phyloP scores from a whole-genome alignment of 1,140 invertebrate species.

The Drosophila equinoxialis region DNA sequence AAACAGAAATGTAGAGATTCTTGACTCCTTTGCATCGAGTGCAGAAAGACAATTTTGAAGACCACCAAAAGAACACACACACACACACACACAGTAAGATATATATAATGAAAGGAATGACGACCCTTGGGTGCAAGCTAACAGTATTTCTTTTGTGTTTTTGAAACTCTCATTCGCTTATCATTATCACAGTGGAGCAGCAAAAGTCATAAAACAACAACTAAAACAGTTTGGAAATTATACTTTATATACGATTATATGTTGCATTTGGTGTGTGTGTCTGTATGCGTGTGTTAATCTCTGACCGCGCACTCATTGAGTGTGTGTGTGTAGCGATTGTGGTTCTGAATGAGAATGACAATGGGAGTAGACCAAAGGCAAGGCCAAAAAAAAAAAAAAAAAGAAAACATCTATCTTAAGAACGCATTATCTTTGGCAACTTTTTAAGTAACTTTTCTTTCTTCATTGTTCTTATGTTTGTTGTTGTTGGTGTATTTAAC shows the following conservation, averaged over 20 bases:
- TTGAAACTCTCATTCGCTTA: slow-evolving; percentile 40
- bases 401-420: slow-evolving; percentile 62
- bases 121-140: slow-evolving; percentile 59
- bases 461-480: neutral
- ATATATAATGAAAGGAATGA: slow-evolving; percentile 43
- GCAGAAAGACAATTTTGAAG: slow-evolving; percentile 14
- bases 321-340: neutral
- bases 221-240: slow-evolving; percentile 60
- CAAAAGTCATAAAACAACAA: slow-evolving; percentile 67
- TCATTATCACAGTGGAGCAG: slow-evolving; percentile 65
- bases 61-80: slow-evolving; percentile 3
- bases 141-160: slow-evolving; percentile 37
- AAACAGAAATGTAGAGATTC: slow-evolving; percentile 13
- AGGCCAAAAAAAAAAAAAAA: neutral
- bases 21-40: slow-evolving; percentile 18
- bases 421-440: slow-evolving; percentile 80
- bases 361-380: neutral
- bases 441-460: slow-evolving; percentile 70
- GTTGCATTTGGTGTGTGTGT: slow-evolving; percentile 45
- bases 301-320: slow-evolving; percentile 27
- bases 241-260: slow-evolving; percentile 44
- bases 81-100: slow-evolving; percentile 2
- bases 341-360: neutral
- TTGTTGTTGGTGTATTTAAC: slow-evolving; percentile 33
- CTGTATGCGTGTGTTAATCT: slow-evolving; percentile 41